Base-by-base conservation (phyloP, 1,140 invertebrate genomes). In the Eupeodes corollae region DNA sequence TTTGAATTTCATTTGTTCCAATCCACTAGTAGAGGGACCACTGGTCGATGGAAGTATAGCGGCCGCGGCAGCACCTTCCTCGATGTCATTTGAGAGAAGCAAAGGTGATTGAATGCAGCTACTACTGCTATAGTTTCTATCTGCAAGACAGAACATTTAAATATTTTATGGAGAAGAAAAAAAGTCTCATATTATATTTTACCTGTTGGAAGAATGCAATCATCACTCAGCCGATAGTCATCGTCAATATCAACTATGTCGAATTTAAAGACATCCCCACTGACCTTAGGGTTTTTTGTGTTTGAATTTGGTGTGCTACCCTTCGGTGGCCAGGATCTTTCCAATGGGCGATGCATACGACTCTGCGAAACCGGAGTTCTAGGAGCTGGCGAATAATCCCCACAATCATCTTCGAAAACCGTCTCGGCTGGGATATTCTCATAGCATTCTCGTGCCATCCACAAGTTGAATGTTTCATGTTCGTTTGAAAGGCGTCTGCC, bases 171-270 rank as follows among this genome's bases (percentile, higher is more conserved):
- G 12, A n/a, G 5, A 35, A 35, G 5, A 35, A 35, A 35, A 11
- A 35, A 26, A 5, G 21, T 5, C 8, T 26, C 3, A 26, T 26
- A 3, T 26, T 26, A 26, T 26, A 8, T 26, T 8, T 26, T 26
- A 26, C 21, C 21, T 26, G 21, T 26, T 26, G 21, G 21, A 26
- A 31, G 14, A 46, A 42, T 37, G 19, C 57, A 52, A 19, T 50
- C 51, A 1, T 9, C 47, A 15, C 48, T 47, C 8, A 62, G 40
- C 2, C 56, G 53, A 42, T 83, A 82, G 53, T 84, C 82, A 13
- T 83, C 82, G 53, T 84, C 82, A 12, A 79, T 81, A 56, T 84
- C 82, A 10, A 84, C 76, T 37, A 84, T 79, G 58, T 84, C 82
- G 59, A 84, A 83, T 54, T 75, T 75, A 57, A 84, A 84, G 51